Base-by-base conservation (phyloP, 2,888 invertebrate species). In the Tipula confusa region DNA sequence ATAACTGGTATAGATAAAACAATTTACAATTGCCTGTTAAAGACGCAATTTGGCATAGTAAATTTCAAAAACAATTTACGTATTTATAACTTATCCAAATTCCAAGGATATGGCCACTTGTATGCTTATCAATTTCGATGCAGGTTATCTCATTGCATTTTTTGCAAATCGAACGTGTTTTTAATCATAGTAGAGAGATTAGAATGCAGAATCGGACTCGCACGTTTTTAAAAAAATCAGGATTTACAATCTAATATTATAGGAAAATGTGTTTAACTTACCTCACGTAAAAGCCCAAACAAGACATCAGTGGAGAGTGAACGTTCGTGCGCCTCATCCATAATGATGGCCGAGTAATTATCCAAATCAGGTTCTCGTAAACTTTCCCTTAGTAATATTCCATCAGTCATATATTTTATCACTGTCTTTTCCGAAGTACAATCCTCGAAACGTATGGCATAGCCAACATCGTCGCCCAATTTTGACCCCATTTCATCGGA, bases 301-400 rank as follows among this genome's bases (percentile, higher is more conserved):
- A 99, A 92, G 83, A 99, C 99, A 88, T 99, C 99, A 0, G 99
- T 99, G 85, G 97, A 98, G 4, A 99, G 92, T 0, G 98, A 98
- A 1, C 99, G 91, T 90, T 99, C 99, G 90, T 99, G 99, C 84
- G 99, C 99, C 91, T 99, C 99, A 90, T 99, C 99, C 99, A 99
- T 99, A 86, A 99, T 99, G 86, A 99, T 92, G 0, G 97, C 98
- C 87, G 97, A 96, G 91, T 99, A 99, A 88, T 97, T 93, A 89
- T 99, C 99, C 85, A 99, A 91, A 89, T 99, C 99, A 0, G 98
- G 95, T 88, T 99, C 99, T 0, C 98, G 91, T 18, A 99, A 92
- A 83, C 98, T 99, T 89, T 99, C 99, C 84, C 99, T 92, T 28
- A 99, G 91, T 81, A 99, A 90, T 87, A 99, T 99, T 90, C 99